These are phyloP conservation scores for Thrips palmi DNA, from an alignment of 1,140 invertebrate genomes.

Conservation along the genomic window DNA sequence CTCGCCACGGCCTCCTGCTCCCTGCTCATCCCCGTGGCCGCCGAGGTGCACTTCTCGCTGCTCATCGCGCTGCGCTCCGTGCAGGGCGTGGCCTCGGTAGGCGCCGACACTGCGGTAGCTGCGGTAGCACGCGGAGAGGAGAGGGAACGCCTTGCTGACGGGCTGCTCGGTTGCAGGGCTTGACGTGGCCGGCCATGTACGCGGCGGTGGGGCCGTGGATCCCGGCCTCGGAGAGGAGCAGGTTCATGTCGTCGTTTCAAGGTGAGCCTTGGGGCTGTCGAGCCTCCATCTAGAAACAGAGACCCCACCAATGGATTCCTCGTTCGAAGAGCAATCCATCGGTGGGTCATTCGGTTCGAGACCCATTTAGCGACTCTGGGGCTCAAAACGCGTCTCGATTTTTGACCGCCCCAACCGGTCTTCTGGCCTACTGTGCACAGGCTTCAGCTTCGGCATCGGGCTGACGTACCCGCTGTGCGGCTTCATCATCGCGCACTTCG, in stretches of 20 bases:
- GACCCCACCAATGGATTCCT: too few relatives aligned
- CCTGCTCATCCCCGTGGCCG: constrained; percentile 40
- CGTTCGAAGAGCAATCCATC: too few relatives aligned
- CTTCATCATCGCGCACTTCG: constrained; percentile 45
- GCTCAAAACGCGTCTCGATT: too few relatives aligned
- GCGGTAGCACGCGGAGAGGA: too few relatives aligned
- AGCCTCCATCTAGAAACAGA: too few relatives aligned
- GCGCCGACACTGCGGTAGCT: too few relatives aligned
- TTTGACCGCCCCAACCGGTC: too few relatives aligned
- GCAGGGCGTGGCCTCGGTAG: constrained; percentile 46
- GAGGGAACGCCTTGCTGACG: too few relatives aligned
- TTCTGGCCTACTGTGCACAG: constrained; percentile 29
- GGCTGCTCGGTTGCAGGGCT: constrained; percentile 36
- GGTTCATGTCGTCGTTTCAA: constrained; percentile 60
- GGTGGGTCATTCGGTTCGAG: too few relatives aligned
- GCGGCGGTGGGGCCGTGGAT: constrained; percentile 71
- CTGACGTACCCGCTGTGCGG: constrained; percentile 51
- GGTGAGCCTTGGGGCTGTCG: constrained; percentile 26
- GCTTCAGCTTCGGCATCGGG: constrained; percentile 57
- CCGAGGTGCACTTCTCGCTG: constrained; percentile 35
- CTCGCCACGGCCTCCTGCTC: constrained; percentile 45
- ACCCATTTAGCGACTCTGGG: too few relatives aligned
- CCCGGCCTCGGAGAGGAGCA: constrained; percentile 51
- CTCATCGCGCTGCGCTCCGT: constrained; percentile 41
- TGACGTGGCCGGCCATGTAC: constrained; percentile 76